Base-by-base conservation (phyloP, 2,888 invertebrate species). In the Tolmerus cingulatus region DNA sequence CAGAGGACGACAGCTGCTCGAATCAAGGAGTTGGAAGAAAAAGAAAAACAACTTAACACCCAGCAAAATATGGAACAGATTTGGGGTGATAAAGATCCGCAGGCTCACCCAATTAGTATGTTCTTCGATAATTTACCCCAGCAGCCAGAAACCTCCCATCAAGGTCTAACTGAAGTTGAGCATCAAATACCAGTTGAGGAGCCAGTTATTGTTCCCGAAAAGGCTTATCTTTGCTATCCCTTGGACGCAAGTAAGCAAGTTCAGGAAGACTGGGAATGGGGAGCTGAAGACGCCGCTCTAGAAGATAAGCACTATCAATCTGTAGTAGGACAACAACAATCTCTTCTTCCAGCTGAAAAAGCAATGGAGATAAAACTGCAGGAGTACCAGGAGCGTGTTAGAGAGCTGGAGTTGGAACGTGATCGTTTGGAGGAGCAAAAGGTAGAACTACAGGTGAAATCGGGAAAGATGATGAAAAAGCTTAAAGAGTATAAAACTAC, bases 381-480 rank as follows among this genome's bases (percentile, higher is more conserved):
- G 87, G 93, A 94, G 89, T 92, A 95, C 37, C 93, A 94, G 90
- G 94, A 94, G 84, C 93, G 94, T 90, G 93, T 96, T n/a, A 91
- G 93, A 40, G 93, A 94, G 86, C 92, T 96, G 5, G 94, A 94
- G 89, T 91, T 93, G 1, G 94, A 95, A 88, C 94, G 95, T 88
- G 93, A 94, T 23, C 92, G 93, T 76, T 91, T 95, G 27, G 93
- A 94, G 87, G 93, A 94, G 86, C 96, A 96, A 89, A 93, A 96
- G 9, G 94, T 95, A 89, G 93, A 94, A 40, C 93, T 94, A 88
- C 95, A 96, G 91, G 92, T 95, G 0, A 97, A 97, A 91, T 95
- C 95, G 43, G 94, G 95, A 1, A 97, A 97, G 93, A 94, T 97
- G 89, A 93, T 98, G 89, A 96, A 96, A 90, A 98, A 97, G 92